Base-by-base conservation (phyloP, 1,140 invertebrate species). In the Frieseomelitta varia region DNA sequence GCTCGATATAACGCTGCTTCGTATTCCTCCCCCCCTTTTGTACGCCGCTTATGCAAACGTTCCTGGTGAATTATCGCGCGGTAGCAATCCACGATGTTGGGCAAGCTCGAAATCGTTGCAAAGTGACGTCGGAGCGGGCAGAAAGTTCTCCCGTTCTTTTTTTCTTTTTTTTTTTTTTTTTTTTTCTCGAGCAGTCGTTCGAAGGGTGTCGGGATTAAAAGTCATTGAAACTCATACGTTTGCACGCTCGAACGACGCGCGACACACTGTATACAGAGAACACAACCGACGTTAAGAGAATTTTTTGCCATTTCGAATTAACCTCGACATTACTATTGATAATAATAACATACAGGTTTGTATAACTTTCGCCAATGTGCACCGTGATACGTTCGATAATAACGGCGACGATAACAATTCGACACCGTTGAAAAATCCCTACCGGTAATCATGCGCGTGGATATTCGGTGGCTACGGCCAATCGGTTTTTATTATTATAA, bases 21-120 rank as follows among this genome's bases (percentile, higher is more conserved):
- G 55, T 34, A 21, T 76, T 76, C 24, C 3, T 21, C 14, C 6
- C 6, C n/a, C n/a, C n/a, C n/a, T n/a, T n/a, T 47, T 47, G 39
- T 34, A 27, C 27, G 27, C 34, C 47, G 53, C 39, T 75, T 67
- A 81, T 75, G 72, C 71, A 75, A 68, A 82, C 79, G 53, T 21
- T 19, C 8, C n/a, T 53, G 30, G 51, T n/a, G 51, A 56, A 68
- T 67, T 68, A 68, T 76, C 47, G 24, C 47, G 51, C 51, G 56
- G 24, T 73, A 67, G 76, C 24, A 27, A 56, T 76, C 15, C 51
- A 30, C 27, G n/a, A 27, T 15, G 47, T 81, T 81, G 61, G 8
- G 61, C 51, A 81, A 81, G 30, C n/a, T 39, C 51, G 72, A 81
- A 76, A 81, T 76, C 56, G 30, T 76, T 81, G 30, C 24, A n/a